Percentiles rank a stretch among this genome's conserved stretches.
phyloP scores from a whole-genome alignment of 2,113 vertebrate genomes.

The Notarius quadriscutis region DNA sequence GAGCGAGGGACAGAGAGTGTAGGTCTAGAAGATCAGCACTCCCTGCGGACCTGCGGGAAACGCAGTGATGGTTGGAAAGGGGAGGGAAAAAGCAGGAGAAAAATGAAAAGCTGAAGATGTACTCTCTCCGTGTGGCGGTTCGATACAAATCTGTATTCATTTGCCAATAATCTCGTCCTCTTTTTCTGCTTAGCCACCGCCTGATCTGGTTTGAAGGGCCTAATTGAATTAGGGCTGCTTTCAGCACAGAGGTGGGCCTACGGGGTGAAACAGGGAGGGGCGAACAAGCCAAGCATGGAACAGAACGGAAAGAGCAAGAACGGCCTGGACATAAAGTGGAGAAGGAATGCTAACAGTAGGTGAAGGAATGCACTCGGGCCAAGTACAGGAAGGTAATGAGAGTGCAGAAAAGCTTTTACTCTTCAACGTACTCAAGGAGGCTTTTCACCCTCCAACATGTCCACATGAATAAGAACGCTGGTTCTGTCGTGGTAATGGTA shows the following conservation, averaged over 20 bases:
- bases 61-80: not conserved
- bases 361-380: not conserved
- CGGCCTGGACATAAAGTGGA: not conserved
- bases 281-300: not conserved
- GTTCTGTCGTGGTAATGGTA: not conserved
- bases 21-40: not conserved
- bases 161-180: slow-evolving; percentile 87
- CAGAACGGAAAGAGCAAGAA: not conserved
- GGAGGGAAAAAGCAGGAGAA: slow-evolving; percentile 60
- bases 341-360: not conserved
- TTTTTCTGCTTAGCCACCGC: slow-evolving; percentile 80
- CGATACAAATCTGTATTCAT: slow-evolving; percentile 91
- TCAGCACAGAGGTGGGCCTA: slow-evolving; percentile 76
- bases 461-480: not conserved
- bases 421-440: not conserved
- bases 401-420: not conserved
- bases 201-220: slow-evolving; percentile 83
- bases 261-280: slow-evolving; percentile 41
- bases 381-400: not conserved
- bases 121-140: slow-evolving; percentile 74
- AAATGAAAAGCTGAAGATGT: slow-evolving; percentile 69
- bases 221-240: slow-evolving; percentile 89
- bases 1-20: slow-evolving; percentile 61
- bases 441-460: not conserved
- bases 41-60: slow-evolving; percentile 35